Evolutionary conservation across 2,888 invertebrate species (phyloP).

Genomic region (Noctuana brunneofusca): DNA sequence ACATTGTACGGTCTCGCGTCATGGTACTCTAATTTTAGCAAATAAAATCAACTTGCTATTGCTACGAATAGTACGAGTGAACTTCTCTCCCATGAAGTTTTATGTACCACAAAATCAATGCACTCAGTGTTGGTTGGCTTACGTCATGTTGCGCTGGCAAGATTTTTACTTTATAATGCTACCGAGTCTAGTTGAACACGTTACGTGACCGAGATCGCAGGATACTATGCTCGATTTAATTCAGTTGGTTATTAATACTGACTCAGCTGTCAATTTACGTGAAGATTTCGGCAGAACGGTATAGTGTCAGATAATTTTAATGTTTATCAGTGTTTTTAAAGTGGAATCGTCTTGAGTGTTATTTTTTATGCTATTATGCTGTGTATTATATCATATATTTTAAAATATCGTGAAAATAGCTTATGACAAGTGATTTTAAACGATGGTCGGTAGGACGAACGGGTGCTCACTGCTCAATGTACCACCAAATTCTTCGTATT

Average conservation of each 20-base stretch:
- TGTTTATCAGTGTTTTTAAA: slow-evolving; percentile 27
- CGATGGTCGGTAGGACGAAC: not conserved
- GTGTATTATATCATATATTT: slow-evolving; percentile 25
- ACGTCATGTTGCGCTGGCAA: slow-evolving; percentile 73
- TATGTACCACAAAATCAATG: slow-evolving; percentile 39
- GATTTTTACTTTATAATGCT: slow-evolving; percentile 51
- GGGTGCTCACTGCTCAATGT: not conserved
- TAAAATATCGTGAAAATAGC: not conserved
- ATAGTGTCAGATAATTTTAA: slow-evolving; percentile 43
- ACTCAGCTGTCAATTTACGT: slow-evolving; percentile 47
- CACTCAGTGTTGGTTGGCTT: slow-evolving; percentile 44
- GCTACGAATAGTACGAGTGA: not conserved
- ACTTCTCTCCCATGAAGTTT: slow-evolving; percentile 5
- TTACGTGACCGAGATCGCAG: not conserved
- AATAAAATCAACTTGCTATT: not conserved
- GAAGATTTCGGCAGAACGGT: slow-evolving; percentile 55
- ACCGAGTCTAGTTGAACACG: slow-evolving; percentile 47
- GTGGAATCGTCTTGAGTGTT: slow-evolving; percentile 16
- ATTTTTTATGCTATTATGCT: slow-evolving; percentile 30
- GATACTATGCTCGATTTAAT: slow-evolving; percentile 10
- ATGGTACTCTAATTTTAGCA: not conserved
- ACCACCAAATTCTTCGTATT: slow-evolving; percentile 20
- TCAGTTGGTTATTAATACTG: slow-evolving; percentile 28
- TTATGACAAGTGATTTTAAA: not conserved
- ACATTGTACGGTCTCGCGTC: not conserved